A percentile compares a stretch with the other conserved stretches of the same genome.
Evolutionary conservation across 1,140 invertebrate genomes (phyloP).

Genomic region (Drosophila navojoa): DNA sequence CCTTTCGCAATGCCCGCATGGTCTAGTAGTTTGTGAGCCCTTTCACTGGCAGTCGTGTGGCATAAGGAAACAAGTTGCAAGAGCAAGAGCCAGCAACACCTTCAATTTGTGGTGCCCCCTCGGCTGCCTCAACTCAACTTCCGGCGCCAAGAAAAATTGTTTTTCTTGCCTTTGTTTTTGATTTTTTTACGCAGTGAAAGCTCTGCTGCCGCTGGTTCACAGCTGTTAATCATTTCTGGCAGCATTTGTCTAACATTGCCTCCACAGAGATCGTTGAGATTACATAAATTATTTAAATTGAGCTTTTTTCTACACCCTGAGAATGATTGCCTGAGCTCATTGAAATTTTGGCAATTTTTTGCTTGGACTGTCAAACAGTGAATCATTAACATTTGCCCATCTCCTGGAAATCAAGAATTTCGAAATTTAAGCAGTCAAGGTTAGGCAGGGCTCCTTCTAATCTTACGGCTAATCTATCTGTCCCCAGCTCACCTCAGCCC

Average conservation of each 20-base stretch:
- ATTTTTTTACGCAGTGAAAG: constrained; percentile 28
- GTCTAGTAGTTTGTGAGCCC: constrained; percentile 24
- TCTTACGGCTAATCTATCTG: too few relatives aligned
- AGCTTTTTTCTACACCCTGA: too few relatives aligned
- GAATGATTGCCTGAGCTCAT: too few relatives aligned
- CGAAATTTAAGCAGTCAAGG: too few relatives aligned
- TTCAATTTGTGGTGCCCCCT: constrained; percentile 32
- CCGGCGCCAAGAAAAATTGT: constrained; percentile 32
- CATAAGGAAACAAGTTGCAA: constrained; percentile 16
- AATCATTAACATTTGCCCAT: too few relatives aligned
- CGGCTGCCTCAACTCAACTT: constrained; percentile 16
- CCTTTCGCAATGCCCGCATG: constrained; percentile 45
- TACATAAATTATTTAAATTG: constrained; percentile 61
- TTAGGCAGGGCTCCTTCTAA: too few relatives aligned
- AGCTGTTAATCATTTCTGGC: constrained; percentile 41
- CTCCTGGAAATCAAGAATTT: too few relatives aligned
- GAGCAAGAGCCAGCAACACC: background rate
- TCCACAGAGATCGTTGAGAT: constrained; percentile 32
- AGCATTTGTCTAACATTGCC: constrained; percentile 26
- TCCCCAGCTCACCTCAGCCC: too few relatives aligned
- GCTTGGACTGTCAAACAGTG: too few relatives aligned
- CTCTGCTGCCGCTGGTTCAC: constrained; percentile 23
- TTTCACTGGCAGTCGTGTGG: constrained; percentile 33
- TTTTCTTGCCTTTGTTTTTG: background rate
- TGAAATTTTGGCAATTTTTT: too few relatives aligned